Conservation (phyloP, 2,888 invertebrate species). For the Callinectes sapidus region DNA sequence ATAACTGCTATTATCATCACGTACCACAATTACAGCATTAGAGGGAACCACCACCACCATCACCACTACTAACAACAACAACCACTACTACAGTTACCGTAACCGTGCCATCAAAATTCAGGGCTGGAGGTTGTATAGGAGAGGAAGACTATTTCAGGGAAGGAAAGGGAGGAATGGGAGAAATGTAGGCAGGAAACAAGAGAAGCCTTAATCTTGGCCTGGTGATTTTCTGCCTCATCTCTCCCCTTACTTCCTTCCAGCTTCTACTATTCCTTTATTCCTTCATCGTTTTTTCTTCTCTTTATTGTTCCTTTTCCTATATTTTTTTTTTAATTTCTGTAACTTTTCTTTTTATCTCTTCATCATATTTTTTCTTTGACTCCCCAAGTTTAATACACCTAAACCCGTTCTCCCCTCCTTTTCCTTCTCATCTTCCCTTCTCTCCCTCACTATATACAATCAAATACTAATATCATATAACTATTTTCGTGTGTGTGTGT, state of each 20-base stretch:
- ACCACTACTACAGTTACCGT: not conserved
- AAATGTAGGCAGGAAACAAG: not conserved
- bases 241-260: not conserved
- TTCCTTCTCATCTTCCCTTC: not conserved
- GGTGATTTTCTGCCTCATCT: not conserved
- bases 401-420: not conserved
- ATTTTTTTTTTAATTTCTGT: too few relatives aligned
- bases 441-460: not conserved
- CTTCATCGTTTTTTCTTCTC: not conserved
- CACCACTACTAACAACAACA: not conserved
- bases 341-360: too few relatives aligned
- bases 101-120: not conserved
- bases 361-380: too few relatives aligned
- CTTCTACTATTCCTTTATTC: not conserved
- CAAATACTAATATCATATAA: not conserved
- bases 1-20: not conserved
- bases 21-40: not conserved
- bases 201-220: not conserved
- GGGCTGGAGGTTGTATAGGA: not conserved
- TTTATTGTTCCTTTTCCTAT: not conserved
- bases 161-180: not conserved
- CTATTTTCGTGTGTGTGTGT: constrained; percentile 8
- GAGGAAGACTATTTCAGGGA: not conserved
- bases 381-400: not conserved
- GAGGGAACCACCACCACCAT: not conserved